A percentile compares a stretch with the other conserved stretches of the same genome.
These are phyloP conservation scores for Aplodontia rufa DNA, from an alignment of 2,113 vertebrate species.

Conservation along the genomic window DNA sequence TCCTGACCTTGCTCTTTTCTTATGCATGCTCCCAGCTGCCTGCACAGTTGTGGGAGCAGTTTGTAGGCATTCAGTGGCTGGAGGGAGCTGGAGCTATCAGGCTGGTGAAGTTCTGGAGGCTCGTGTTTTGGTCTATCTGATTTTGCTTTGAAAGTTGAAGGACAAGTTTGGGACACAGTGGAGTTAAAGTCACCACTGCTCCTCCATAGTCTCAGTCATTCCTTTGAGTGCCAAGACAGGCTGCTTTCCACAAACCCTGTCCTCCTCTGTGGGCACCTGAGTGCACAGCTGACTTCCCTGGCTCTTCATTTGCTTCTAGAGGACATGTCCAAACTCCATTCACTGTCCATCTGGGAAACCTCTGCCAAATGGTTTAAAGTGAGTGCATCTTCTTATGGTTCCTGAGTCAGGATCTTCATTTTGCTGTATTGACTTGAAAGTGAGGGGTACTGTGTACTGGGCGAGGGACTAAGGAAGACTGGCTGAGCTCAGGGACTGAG, in stretches of 20 bases:
- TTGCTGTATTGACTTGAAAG: background rate
- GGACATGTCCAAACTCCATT: background rate
- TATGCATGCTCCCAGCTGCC: background rate
- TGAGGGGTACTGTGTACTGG: background rate
- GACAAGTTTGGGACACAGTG: background rate
- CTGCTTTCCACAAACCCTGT: background rate
- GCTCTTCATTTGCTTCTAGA: background rate
- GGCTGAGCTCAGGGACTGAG: background rate
- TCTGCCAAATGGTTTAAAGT: background rate
- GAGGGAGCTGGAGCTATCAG: background rate
- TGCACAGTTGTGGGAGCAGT: slow-evolving; percentile 41
- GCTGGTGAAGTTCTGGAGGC: background rate
- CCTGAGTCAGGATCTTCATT: background rate
- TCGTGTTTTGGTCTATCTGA: background rate
- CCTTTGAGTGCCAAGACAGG: background rate
- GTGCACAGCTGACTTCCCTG: background rate
- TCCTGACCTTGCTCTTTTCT: background rate
- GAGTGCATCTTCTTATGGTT: background rate
- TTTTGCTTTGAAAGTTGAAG: background rate
- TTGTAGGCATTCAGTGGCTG: slow-evolving; percentile 15
- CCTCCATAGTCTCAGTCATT: background rate
- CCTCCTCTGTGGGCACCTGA: background rate
- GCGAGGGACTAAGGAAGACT: background rate
- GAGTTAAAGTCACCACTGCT: background rate
- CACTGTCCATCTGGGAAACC: background rate